Evolutionary conservation across 2,113 vertebrate genomes (phyloP), one percentile per base, ranked within the genome.

Genomic region (Elgaria multicarinata): DNA sequence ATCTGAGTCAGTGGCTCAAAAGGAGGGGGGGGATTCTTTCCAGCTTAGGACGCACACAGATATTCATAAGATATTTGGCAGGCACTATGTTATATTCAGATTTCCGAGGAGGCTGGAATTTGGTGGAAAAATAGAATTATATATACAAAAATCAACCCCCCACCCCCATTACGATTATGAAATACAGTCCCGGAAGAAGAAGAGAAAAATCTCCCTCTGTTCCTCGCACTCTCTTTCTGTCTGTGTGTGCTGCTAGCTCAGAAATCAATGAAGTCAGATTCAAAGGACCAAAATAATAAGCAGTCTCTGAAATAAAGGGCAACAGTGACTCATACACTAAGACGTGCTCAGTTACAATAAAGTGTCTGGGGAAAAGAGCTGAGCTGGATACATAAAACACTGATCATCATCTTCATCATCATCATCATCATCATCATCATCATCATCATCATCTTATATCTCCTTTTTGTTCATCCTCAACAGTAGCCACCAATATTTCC

Each of bases 1-100:
- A 69, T 71, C 85, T 76, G 91, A 89, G 36, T 7, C 36, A 93
- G 39, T 88, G 87, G 90, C 16, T 92, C 84, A 72, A 92, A 90
- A 9, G 20, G n/a, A 84, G 18, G 77, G 71, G 72, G 80, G 20
- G 9, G 3, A n/a, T 20, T 58, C 83, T 36, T 53, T 75, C 62
- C 58, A 31, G 42, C 87, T 87, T 31, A 82, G 83, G 66, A 89
- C 93, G 36, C 44, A 58, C 1, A 1, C 3, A 50, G 10, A 44
- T 55, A 80, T 92, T 28, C 36, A 69, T 10, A 2, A 10, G 31
- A 69, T 31, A 7, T 89, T 78, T 86, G 90, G 64, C 86, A 3
- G 0, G 26, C 0, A 2, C 86, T 84, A 62, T 72, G 46, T 84
- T 87, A 79, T 66, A 28, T 24, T 69, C 9, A 1, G 5, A 1